phyloP scores from a whole-genome alignment of 2,797 vertebrate species.

The Carcharodon carcharias region DNA sequence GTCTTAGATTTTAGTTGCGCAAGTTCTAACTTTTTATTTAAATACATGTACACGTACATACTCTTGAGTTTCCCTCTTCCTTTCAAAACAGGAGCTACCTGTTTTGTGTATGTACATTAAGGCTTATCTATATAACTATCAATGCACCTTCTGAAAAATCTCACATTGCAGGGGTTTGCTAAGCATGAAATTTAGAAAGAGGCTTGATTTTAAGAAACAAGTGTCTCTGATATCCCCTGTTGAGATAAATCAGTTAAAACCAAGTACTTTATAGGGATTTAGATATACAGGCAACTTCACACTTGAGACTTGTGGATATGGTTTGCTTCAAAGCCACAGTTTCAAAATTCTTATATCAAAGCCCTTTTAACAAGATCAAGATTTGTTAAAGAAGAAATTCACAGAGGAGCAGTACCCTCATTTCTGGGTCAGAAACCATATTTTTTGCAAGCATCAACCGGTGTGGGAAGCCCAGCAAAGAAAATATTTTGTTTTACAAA shows the following conservation, averaged over 20 bases:
- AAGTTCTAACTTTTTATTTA: background rate
- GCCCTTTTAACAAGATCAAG: background rate
- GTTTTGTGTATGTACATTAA: background rate
- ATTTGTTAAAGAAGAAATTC: slow-evolving; percentile 27
- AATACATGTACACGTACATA: background rate
- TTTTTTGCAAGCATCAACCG: background rate
- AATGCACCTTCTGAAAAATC: background rate
- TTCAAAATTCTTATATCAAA: slow-evolving; percentile 24
- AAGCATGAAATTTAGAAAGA: slow-evolving; percentile 4
- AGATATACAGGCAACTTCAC: background rate
- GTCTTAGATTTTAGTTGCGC: slow-evolving; percentile 44
- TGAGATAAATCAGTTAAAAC: slow-evolving; percentile 21
- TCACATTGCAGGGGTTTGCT: no score
- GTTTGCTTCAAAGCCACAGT: slow-evolving; percentile 8
- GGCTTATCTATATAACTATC: background rate
- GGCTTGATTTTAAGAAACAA: slow-evolving; percentile 17
- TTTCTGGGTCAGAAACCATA: slow-evolving; percentile 29
- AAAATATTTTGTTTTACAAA: slow-evolving; percentile 31
- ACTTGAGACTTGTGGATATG: background rate
- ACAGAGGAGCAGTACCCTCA: background rate
- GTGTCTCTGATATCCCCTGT: background rate
- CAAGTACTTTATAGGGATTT: background rate
- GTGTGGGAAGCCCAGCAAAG: slow-evolving; percentile 6
- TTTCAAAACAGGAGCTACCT: background rate
- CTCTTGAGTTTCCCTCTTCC: background rate